A percentile compares a stretch with the other conserved stretches of the same genome.
phyloP scores from a whole-genome alignment of 1,140 invertebrate species.

The Hyphantria cunea region DNA sequence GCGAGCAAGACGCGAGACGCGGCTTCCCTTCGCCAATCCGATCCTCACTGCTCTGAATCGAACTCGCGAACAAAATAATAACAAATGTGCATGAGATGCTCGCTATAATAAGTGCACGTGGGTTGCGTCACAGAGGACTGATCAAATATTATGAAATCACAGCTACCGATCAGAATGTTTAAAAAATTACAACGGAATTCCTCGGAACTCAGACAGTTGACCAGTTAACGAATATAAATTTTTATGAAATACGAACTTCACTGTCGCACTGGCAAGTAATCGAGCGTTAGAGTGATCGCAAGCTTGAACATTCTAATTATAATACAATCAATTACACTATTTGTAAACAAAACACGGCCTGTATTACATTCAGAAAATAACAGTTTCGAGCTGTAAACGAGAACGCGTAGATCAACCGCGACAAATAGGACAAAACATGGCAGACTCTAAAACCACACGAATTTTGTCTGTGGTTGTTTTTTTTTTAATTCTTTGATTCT shows the following conservation, averaged over 20 bases:
- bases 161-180: conserved; percentile 43
- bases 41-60: conserved; percentile 73
- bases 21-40: conserved; percentile 68
- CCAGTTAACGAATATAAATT: conserved; percentile 69
- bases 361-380: conserved; percentile 77
- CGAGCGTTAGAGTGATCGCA: conserved; percentile 56
- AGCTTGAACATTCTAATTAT: conserved; percentile 59
- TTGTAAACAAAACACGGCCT: conserved; percentile 79
- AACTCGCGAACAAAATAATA: conserved; percentile 84
- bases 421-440: conserved; percentile 83
- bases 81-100: conserved; percentile 83
- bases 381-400: conserved; percentile 71
- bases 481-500: conserved; percentile 66
- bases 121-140: conserved; percentile 67
- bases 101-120: conserved; percentile 78
- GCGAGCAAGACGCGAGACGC: conserved; percentile 64
- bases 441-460: conserved; percentile 78
- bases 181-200: conserved; percentile 52
- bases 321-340: conserved; percentile 71
- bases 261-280: conserved; percentile 64
- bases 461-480: conserved; percentile 72
- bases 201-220: conserved; percentile 54
- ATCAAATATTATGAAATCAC: conserved; percentile 47
- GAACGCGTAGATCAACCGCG: conserved; percentile 79
- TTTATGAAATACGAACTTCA: conserved; percentile 74